Evolutionary conservation across 2,113 vertebrate genomes (phyloP).

Genomic region (Siphamia tubifer): DNA sequence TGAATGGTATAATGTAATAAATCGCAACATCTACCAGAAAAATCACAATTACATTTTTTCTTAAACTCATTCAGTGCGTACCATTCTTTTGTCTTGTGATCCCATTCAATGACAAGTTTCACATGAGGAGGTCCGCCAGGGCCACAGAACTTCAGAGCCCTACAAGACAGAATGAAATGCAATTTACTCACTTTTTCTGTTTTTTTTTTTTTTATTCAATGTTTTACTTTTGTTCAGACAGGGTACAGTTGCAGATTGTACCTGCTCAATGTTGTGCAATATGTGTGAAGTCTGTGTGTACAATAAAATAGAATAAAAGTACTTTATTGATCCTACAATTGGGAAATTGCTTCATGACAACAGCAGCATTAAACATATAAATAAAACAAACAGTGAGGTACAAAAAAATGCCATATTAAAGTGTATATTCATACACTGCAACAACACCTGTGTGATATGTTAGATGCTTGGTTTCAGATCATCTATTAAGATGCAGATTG

Average conservation of each 20-base stretch:
- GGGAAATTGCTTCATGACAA: no score
- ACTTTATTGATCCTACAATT: no score
- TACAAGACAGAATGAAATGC: conserved; percentile 36
- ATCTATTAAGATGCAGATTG: background rate
- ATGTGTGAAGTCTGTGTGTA: background rate
- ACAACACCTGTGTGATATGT: background rate
- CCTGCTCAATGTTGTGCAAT: background rate
- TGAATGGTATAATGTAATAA: no score
- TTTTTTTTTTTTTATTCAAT: background rate
- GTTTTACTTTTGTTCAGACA: no score
- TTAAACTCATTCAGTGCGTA: no score
- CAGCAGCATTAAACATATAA: no score
- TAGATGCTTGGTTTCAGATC: background rate
- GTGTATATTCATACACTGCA: background rate
- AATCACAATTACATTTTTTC: no score
- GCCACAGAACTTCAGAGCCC: conserved; percentile 84
- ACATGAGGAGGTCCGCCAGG: conserved; percentile 85
- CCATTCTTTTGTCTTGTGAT: conserved; percentile 80
- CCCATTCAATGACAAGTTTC: conserved; percentile 89
- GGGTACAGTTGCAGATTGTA: no score
- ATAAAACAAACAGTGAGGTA: no score
- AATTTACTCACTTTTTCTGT: background rate
- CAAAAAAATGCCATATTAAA: no score
- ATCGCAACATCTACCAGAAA: no score
- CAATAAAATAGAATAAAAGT: no score